phyloP scores from a whole-genome alignment of 1,140 invertebrate species.

The Hyphantria cunea region DNA sequence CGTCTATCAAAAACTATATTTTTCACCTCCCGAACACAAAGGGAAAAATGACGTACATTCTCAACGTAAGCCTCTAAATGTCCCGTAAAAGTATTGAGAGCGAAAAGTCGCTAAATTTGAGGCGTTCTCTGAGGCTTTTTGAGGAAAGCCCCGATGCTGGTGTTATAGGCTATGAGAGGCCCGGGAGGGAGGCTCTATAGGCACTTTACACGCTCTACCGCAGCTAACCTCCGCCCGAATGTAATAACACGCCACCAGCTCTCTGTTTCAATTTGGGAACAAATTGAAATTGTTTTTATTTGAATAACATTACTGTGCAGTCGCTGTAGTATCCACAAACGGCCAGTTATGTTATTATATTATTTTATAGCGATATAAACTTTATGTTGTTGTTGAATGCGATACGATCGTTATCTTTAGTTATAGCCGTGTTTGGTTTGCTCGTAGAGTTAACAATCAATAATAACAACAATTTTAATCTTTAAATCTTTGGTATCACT shows the following conservation, averaged over 20 bases:
- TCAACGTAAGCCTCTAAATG: conserved; percentile 59
- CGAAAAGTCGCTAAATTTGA: conserved; percentile 79
- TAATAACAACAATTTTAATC: no score
- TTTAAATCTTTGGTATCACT: background rate
- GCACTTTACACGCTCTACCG: conserved; percentile 79
- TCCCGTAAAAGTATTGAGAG: conserved; percentile 73
- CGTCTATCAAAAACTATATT: conserved; percentile 53
- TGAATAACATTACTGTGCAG: conserved; percentile 74
- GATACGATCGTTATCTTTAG: conserved; percentile 14
- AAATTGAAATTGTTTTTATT: conserved; percentile 82
- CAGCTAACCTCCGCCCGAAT: conserved; percentile 77
- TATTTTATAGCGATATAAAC: conserved; percentile 25
- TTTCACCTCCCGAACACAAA: conserved; percentile 43
- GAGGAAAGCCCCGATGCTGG: conserved; percentile 73
- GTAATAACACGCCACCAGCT: conserved; percentile 74
- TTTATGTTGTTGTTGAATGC: conserved; percentile 11
- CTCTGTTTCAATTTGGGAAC: conserved; percentile 79
- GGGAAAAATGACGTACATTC: conserved; percentile 55
- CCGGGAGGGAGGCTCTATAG: conserved; percentile 72
- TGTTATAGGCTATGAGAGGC: conserved; percentile 77
- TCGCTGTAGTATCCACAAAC: conserved; percentile 44
- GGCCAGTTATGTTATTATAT: conserved; percentile 55
- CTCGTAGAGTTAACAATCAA: background rate
- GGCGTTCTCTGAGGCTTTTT: conserved; percentile 73
- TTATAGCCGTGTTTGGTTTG: background rate